Conservation (phyloP, 2,113 vertebrate species). For the Spea multiplicata region DNA sequence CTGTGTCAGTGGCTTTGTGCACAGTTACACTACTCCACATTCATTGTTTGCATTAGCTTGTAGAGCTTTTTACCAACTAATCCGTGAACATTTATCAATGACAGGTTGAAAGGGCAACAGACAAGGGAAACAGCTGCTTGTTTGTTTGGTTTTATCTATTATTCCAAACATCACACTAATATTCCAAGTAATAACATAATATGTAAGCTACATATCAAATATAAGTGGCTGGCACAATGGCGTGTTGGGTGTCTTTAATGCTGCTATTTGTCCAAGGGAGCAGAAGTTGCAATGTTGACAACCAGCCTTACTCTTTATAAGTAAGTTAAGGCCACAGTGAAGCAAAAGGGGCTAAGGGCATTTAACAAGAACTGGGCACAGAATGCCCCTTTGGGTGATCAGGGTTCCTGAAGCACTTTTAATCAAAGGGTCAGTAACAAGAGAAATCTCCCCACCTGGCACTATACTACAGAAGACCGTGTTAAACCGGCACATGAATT, state of each 20-base stretch:
- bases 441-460: too few relatives aligned
- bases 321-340: too few relatives aligned
- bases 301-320: not conserved
- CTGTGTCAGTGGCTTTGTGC: constrained; percentile 19
- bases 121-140: constrained; percentile 29
- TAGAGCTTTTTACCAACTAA: constrained; percentile 26
- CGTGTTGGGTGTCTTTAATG: not conserved
- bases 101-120: constrained; percentile 12
- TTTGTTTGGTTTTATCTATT: constrained; percentile 30
- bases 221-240: not conserved
- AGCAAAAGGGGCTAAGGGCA: too few relatives aligned
- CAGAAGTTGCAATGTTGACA: not conserved
- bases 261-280: not conserved
- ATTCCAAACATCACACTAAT: not conserved
- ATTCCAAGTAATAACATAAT: constrained; percentile 9
- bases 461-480: too few relatives aligned
- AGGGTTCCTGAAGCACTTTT: too few relatives aligned
- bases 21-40: constrained; percentile 11
- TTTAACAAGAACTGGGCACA: too few relatives aligned
- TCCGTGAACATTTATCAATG: constrained; percentile 35
- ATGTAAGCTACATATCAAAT: not conserved
- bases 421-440: too few relatives aligned
- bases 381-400: too few relatives aligned
- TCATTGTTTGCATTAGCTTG: constrained; percentile 34
- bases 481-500: too few relatives aligned